Base-by-base conservation (phyloP, 2,888 invertebrate species). In the Arctia plantaginis region DNA sequence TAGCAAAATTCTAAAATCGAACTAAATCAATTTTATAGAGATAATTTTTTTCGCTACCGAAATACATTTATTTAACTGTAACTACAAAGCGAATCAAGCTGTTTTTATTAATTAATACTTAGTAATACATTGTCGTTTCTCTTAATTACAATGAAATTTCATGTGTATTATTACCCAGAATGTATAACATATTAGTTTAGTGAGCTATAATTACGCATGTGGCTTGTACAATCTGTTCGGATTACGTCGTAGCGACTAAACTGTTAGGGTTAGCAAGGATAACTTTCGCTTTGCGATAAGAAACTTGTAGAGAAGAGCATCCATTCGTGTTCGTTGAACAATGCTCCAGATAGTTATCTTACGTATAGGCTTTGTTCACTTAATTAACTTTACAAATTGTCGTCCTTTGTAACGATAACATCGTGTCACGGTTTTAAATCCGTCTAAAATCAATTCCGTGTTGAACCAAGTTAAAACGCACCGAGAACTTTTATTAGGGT, bases 301-400 rank as follows among this genome's bases (percentile, higher is more conserved):
- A 89, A 92, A 91, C 87, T 93, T 90, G 85, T 87, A 86, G 87
- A 89, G 88, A 84, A 86, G 87, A 88, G 87, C 89, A 89, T 89
- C 88, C 88, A 87, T 87, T 86, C 88, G 88, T 86, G 89, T 88
- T 89, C 90, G 87, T 86, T 88, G 89, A 89, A 93, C 92, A 93
- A 93, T 91, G 91, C 90, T 90, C 85, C 83, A 88, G 89, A 89
- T 90, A 82, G 80, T 87, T 91, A 92, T 93, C 93, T 89, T 83
- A 89, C 88, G 86, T 90, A 88, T 87, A 87, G 87, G 89, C 90
- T 91, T 92, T 92, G 92, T 93, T 89, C 87, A 85, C 88, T 91
- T 92, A 93, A 93, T 93, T 93, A 93, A 92, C 90, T 91, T 90
- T 86, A 90, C 90, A 91, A 92, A 92, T 92, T 92, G 91, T 89